phyloP scores from a whole-genome alignment of 1,140 invertebrate genomes.

The Thrips palmi region DNA sequence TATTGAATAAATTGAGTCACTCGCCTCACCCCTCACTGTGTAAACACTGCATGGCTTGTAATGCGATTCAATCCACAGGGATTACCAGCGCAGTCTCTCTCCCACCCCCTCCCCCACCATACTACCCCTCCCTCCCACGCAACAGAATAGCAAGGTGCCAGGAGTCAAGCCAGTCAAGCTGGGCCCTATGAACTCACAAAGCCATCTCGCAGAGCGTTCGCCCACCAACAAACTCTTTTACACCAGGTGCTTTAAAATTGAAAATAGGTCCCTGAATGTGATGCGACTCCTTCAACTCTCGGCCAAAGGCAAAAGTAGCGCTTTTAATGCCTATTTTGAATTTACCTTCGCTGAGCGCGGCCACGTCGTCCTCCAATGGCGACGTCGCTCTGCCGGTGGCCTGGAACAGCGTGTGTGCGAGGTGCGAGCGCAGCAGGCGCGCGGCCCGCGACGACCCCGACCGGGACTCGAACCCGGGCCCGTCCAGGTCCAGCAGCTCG shows the following conservation, averaged over 20 bases:
- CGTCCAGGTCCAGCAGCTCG: constrained; percentile 33
- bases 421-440: constrained; percentile 28
- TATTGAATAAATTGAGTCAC: no score
- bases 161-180: no score
- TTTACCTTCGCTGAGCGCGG: constrained; percentile 3
- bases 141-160: no score
- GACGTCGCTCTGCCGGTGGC: constrained; percentile 28
- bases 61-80: no score
- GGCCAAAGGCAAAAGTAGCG: neutral
- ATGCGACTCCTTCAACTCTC: neutral
- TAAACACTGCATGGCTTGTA: no score
- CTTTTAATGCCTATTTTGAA: neutral
- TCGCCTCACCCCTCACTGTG: no score
- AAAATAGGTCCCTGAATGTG: no score
- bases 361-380: constrained; percentile 8
- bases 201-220: no score
- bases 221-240: no score
- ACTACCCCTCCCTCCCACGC: neutral
- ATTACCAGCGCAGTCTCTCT: constrained; percentile 1
- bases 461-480: constrained; percentile 27
- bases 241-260: no score
- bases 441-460: constrained; percentile 24
- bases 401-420: constrained; percentile 26
- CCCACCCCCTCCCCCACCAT: neutral
- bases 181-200: no score